Conservation (phyloP, 2,797 vertebrate genomes). For the Micrastur ruficollis region DNA sequence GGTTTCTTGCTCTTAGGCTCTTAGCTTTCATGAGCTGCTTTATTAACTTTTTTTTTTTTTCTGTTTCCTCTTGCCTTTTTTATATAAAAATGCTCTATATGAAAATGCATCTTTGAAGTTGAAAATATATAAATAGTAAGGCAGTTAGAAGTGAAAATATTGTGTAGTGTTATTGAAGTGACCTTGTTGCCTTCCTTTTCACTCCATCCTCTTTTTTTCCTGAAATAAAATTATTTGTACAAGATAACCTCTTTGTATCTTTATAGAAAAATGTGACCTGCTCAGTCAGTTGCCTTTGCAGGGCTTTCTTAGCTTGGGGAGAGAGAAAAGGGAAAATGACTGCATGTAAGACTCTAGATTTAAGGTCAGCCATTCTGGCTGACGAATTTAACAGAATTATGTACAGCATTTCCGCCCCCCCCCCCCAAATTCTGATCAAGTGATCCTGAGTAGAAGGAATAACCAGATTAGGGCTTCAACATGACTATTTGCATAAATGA, state of each 20-base stretch:
- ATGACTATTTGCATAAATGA: neutral
- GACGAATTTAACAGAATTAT: constrained; percentile 29
- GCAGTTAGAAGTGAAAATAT: neutral
- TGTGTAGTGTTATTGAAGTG: constrained; percentile 37
- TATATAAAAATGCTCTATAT: too few species aligned
- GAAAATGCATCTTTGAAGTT: neutral
- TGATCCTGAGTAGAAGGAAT: neutral
- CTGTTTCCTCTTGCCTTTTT: neutral
- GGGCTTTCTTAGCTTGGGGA: neutral
- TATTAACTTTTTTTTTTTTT: neutral
- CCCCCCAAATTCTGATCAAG: neutral
- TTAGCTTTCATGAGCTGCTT: neutral
- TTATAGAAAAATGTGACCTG: constrained; percentile 28
- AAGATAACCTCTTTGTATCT: constrained; percentile 15
- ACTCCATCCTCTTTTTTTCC: neutral
- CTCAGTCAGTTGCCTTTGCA: constrained; percentile 4
- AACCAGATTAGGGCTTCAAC: neutral
- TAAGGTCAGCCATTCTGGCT: constrained; percentile 7
- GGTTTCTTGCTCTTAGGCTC: neutral
- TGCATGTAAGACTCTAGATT: neutral
- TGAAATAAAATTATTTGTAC: constrained; percentile 6
- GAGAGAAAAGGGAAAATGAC: constrained; percentile 15
- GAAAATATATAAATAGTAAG: neutral
- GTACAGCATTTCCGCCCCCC: neutral
- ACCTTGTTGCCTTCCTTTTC: constrained; percentile 36